Conservation (phyloP, 1,140 invertebrate genomes). For the Planococcus citri region DNA sequence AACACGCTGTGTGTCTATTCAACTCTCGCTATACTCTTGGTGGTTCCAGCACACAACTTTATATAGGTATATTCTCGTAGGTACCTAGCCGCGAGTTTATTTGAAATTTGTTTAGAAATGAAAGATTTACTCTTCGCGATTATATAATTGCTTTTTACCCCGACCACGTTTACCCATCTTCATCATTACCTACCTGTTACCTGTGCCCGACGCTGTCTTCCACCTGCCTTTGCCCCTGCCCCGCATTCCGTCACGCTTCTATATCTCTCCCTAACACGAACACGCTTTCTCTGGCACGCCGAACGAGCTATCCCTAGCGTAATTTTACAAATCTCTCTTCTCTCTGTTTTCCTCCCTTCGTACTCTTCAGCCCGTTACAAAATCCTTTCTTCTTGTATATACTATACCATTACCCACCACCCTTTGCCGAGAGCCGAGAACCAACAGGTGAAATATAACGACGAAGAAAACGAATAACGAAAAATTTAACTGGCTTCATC, state of each 20-base stretch:
- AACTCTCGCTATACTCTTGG: neutral
- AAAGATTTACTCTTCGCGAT: neutral
- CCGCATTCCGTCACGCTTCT: too few relatives aligned
- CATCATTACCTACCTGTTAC: too few relatives aligned
- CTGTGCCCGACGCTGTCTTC: too few relatives aligned
- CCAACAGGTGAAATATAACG: conserved; percentile 6
- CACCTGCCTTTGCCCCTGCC: too few relatives aligned
- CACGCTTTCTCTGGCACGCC: neutral
- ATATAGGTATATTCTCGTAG: too few relatives aligned
- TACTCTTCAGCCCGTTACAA: too few relatives aligned
- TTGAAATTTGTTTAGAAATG: neutral
- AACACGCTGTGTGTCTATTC: too few relatives aligned
- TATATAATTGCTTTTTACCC: conserved; percentile 6
- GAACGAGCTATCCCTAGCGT: neutral
- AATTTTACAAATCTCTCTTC: neutral
- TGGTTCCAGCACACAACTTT: neutral
- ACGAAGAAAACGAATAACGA: neutral
- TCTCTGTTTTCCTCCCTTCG: too few relatives aligned
- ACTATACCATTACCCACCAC: too few relatives aligned
- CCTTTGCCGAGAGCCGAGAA: neutral
- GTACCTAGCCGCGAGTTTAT: neutral
- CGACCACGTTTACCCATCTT: too few relatives aligned
- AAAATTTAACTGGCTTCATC: neutral
- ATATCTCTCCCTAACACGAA: too few relatives aligned
- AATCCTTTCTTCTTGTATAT: too few relatives aligned